Conservation (phyloP, 2,888 invertebrate species). For the Heliconius aoede region DNA sequence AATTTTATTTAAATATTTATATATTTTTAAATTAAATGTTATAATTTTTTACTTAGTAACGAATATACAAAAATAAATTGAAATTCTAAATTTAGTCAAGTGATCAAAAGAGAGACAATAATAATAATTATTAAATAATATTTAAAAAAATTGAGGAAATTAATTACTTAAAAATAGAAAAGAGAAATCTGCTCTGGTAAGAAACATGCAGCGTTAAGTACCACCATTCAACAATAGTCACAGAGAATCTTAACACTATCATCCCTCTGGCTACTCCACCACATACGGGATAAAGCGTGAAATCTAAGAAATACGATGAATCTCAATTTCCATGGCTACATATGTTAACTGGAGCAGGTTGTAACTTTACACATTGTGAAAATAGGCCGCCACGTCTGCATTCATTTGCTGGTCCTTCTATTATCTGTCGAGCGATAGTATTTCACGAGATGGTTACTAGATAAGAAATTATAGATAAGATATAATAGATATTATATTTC, state of each 20-base stretch:
- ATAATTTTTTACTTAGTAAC: no score
- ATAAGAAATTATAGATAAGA: neutral
- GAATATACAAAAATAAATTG: no score
- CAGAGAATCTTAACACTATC: no score
- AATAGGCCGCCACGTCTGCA: constrained; percentile 63
- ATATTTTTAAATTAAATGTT: no score
- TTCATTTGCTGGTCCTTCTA: constrained; percentile 56
- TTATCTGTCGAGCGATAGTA: constrained; percentile 1
- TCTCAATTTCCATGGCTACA: neutral
- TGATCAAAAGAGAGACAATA: no score
- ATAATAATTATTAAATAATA: no score
- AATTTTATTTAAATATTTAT: no score
- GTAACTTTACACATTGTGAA: constrained; percentile 59
- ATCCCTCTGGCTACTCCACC: no score
- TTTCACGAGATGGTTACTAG: neutral
- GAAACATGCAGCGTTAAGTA: neutral
- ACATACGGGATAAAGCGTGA: neutral
- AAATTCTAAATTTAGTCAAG: no score
- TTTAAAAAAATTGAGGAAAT: no score
- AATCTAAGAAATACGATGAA: neutral
- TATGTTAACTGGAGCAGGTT: constrained; percentile 44
- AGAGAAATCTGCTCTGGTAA: no score
- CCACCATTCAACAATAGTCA: neutral
- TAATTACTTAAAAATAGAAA: no score
- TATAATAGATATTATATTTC: neutral